Conservation (phyloP, 2,113 vertebrate genomes). For the Echinops telfairi region DNA sequence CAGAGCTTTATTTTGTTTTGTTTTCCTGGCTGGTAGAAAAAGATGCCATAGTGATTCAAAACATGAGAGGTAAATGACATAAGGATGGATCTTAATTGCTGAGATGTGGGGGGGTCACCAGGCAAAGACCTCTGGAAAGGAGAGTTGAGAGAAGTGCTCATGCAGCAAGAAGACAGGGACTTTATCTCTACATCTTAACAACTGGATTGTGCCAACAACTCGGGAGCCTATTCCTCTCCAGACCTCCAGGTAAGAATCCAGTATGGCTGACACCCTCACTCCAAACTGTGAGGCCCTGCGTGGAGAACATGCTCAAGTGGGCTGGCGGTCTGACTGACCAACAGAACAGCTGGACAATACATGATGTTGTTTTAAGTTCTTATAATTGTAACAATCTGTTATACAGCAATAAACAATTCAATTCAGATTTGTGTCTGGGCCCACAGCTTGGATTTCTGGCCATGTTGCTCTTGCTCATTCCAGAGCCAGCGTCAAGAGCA, state of each 20-base stretch:
- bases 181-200: background rate
- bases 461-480: background rate
- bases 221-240: background rate
- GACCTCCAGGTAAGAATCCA: background rate
- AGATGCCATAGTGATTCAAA: background rate
- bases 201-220: background rate
- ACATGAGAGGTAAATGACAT: background rate
- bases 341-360: background rate
- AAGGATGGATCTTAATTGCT: background rate
- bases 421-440: conserved; percentile 17
- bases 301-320: background rate
- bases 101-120: background rate
- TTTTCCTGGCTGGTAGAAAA: conserved; percentile 29
- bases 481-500: background rate
- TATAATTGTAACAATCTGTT: conserved; percentile 40
- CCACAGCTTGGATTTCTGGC: conserved; percentile 42
- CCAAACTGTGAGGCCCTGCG: background rate
- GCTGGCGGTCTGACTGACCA: background rate
- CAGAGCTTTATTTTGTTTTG: background rate
- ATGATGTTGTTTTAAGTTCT: conserved; percentile 36
- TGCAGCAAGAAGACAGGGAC: background rate
- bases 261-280: conserved; percentile 21
- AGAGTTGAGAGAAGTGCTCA: background rate
- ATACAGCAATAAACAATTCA: conserved; percentile 35
- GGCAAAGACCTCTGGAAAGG: background rate